These are phyloP conservation scores for Amphiprion percula DNA, from an alignment of 2,113 vertebrate species.

Conservation along the genomic window DNA sequence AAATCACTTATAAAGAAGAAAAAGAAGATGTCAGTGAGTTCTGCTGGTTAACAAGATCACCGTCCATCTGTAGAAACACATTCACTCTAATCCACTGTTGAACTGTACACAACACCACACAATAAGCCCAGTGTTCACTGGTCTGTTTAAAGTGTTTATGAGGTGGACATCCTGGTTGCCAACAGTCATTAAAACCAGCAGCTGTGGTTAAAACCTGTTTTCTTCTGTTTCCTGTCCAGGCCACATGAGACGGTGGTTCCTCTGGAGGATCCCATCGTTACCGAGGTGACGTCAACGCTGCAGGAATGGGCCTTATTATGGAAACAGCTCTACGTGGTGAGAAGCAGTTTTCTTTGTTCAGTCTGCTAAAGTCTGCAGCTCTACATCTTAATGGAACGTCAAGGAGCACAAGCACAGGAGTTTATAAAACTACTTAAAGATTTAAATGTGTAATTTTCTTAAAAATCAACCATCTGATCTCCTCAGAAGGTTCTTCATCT, in stretches of 20 bases:
- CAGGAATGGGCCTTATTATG: conserved; percentile 96
- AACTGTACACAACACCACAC: background rate
- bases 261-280: conserved; percentile 93
- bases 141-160: background rate
- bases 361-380: no score
- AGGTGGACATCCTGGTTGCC: fast-evolving
- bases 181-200: no score
- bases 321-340: conserved; percentile 99
- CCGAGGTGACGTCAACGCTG: conserved; percentile 94
- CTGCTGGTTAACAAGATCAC: no score
- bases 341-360: conserved; percentile 43
- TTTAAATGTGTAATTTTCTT: no score
- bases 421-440: no score
- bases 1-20: no score
- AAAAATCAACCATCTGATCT: no score
- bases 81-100: conserved; percentile 5
- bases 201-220: no score
- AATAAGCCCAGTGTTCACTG: background rate
- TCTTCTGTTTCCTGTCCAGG: conserved; percentile 74
- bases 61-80: background rate
- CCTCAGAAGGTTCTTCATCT: no score
- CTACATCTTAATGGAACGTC: no score
- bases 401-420: no score
- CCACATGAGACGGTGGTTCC: conserved; percentile 94
- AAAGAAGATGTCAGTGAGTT: no score